Evolutionary conservation across 2,797 vertebrate species (phyloP).

Genomic region (Manis javanica): DNA sequence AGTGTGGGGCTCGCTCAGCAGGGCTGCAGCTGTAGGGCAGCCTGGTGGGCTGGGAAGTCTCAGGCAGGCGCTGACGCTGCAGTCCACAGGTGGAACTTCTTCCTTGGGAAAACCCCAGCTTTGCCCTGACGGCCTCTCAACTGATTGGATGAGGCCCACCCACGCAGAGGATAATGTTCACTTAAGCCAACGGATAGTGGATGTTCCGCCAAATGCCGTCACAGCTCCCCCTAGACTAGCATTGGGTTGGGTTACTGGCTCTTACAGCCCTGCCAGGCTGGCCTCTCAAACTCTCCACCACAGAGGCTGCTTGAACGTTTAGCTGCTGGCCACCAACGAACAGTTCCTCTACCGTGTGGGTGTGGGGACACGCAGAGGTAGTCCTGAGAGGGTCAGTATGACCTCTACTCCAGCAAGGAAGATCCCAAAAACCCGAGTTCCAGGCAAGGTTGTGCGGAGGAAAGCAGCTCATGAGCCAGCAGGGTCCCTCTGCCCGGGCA

Average conservation of each 20-base stretch:
- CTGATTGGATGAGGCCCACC: not conserved
- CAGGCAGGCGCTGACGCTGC: not conserved
- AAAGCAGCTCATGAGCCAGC: too few species aligned
- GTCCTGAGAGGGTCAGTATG: not conserved
- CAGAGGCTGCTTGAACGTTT: not conserved
- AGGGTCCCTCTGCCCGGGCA: accelerated
- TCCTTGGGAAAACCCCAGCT: not conserved
- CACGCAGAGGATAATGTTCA: not conserved
- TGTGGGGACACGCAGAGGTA: not conserved
- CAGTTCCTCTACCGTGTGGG: not conserved
- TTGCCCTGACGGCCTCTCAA: not conserved
- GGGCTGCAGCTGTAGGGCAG: not conserved
- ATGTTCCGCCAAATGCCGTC: not conserved
- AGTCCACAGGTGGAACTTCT: not conserved
- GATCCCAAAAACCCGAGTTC: not conserved
- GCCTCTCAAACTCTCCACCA: not conserved
- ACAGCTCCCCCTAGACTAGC: accelerated
- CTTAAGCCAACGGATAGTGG: not conserved
- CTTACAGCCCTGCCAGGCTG: not conserved
- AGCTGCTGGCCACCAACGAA: not conserved
- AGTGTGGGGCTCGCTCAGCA: not conserved
- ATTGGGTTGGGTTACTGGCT: not conserved
- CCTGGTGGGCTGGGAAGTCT: not conserved
- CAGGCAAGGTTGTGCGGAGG: not conserved
- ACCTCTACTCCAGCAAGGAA: not conserved